phyloP scores from a whole-genome alignment of 2,797 vertebrate genomes.

The Dendrocincla fuliginosa region DNA sequence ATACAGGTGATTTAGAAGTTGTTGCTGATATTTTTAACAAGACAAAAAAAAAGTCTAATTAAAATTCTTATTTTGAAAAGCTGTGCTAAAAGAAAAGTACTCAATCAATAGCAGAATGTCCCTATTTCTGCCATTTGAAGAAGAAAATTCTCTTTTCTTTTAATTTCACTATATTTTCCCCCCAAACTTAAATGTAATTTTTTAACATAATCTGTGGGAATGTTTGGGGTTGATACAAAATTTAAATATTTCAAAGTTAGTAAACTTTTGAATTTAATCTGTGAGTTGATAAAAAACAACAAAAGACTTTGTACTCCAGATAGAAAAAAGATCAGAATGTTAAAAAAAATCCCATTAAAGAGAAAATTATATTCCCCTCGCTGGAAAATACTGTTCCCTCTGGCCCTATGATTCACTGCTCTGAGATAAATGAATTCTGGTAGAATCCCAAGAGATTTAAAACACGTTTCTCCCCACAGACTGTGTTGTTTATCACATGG shows the following conservation, averaged over 20 bases:
- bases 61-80: not conserved
- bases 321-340: not conserved
- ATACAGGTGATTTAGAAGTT: not conserved
- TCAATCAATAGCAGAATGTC: not conserved
- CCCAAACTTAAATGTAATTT: not conserved
- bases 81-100: not conserved
- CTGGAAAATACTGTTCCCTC: not conserved
- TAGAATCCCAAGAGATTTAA: not conserved
- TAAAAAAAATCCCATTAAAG: not conserved
- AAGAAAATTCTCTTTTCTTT: not conserved
- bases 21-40: not conserved
- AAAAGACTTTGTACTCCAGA: not conserved
- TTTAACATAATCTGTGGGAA: not conserved
- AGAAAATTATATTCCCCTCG: not conserved
- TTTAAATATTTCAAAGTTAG: not conserved
- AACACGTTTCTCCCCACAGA: not conserved
- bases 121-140: not conserved
- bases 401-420: not conserved
- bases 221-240: not conserved
- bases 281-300: not conserved
- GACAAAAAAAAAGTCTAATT: not conserved
- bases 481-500: not conserved
- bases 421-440: not conserved
- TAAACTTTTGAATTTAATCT: not conserved
- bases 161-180: not conserved